Percentiles rank a stretch among this genome's conserved stretches.
Conservation (phyloP, 2,888 invertebrate species). For the Liodrosophila aerea region DNA sequence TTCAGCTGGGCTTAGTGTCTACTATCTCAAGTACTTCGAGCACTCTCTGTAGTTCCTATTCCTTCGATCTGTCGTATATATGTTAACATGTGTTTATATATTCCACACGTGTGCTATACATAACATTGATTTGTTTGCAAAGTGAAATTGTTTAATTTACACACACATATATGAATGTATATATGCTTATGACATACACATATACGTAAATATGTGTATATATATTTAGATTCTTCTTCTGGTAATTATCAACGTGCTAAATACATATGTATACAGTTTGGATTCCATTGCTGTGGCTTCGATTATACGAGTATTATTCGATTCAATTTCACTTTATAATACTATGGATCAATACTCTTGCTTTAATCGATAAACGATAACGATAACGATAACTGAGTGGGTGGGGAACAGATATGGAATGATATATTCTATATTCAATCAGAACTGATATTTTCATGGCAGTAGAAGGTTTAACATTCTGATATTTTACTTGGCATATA, state of each 20-base stretch:
- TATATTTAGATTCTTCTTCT: conserved; percentile 14
- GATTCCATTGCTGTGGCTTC: conserved; percentile 6
- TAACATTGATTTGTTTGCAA: conserved; percentile 6
- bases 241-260: conserved; percentile 13
- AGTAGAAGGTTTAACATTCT: too few relatives aligned
- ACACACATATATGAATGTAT: conserved; percentile 11
- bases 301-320: conserved; percentile 4
- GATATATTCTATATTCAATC: too few relatives aligned
- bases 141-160: conserved; percentile 19
- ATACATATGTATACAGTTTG: conserved; percentile 17
- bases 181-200: conserved; percentile 10
- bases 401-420: too few relatives aligned
- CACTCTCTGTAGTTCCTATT: conserved; percentile 17
- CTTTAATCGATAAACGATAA: neutral
- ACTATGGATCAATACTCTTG: conserved; percentile 5
- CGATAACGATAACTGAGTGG: too few relatives aligned
- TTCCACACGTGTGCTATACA: neutral
- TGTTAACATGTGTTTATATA: neutral
- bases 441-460: too few relatives aligned
- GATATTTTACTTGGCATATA: too few relatives aligned
- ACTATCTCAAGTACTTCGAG: conserved; percentile 44
- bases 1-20: neutral
- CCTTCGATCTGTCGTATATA: conserved; percentile 3
- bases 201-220: conserved; percentile 6
- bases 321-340: conserved; percentile 1